Conservation (phyloP, 2,797 vertebrate species). For the Cossypha heuglini region DNA sequence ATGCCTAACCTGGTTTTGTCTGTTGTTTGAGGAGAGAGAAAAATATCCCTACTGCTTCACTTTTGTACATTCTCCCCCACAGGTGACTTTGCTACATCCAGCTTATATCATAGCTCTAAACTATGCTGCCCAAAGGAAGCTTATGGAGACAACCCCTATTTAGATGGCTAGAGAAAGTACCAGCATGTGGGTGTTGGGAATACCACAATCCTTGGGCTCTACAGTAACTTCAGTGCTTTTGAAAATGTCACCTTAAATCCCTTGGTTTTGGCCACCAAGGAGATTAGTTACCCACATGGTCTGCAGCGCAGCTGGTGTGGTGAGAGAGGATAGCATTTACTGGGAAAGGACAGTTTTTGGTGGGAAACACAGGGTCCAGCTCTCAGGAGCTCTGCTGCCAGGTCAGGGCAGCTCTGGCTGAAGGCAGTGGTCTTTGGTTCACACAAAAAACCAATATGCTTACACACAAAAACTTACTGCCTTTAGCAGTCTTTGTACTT, state of each 20-base stretch:
- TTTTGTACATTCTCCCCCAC: not conserved
- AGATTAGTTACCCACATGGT: not conserved
- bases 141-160: not conserved
- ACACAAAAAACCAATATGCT: not conserved
- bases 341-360: not conserved
- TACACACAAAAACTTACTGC: not conserved
- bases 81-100: not conserved
- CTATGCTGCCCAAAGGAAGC: not conserved
- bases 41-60: not conserved
- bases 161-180: not conserved
- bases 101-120: not conserved
- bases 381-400: not conserved
- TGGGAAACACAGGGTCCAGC: not conserved
- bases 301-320: rapidly evolving
- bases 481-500: not conserved
- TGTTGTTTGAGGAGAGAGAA: not conserved
- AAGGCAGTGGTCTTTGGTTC: not conserved
- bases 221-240: not conserved
- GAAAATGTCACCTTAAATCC: not conserved
- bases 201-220: not conserved
- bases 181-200: not conserved
- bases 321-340: not conserved
- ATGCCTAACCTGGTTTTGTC: not conserved
- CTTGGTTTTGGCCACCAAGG: not conserved
- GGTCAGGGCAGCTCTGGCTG: not conserved